Percentiles rank a stretch among this genome's conserved stretches.
Conservation (phyloP, 2,888 invertebrate species). For the Paralinhomoeus sp. region DNA sequence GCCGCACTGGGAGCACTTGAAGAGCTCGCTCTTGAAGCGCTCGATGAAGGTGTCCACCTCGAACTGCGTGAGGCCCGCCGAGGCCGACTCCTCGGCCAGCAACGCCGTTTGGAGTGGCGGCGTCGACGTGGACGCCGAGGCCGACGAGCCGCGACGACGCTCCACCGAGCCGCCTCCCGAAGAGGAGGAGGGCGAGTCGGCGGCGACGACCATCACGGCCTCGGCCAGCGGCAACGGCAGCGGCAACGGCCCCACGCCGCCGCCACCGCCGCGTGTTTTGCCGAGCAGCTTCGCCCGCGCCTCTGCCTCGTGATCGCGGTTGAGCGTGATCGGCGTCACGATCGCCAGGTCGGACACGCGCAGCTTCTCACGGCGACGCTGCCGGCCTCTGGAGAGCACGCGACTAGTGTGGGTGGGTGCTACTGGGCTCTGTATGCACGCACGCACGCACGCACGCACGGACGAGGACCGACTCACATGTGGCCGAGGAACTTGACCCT, state of each 20-base stretch:
- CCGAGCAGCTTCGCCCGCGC: too few relatives aligned
- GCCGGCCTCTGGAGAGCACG: too few relatives aligned
- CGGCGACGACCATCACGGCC: too few relatives aligned
- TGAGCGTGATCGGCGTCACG: neutral
- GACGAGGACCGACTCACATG: conserved; percentile 2
- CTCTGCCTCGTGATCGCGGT: too few relatives aligned
- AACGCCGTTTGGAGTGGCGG: neutral
- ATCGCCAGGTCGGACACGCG: neutral
- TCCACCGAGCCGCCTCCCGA: neutral
- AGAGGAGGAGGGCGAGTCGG: neutral
- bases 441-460: too few relatives aligned
- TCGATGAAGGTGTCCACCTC: neutral
- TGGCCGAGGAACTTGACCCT: conserved; percentile 13
- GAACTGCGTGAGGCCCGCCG: neutral
- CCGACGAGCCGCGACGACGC: neutral
- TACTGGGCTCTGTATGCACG: neutral
- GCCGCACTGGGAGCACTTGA: conserved; percentile 19
- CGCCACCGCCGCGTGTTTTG: neutral
- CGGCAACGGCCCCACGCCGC: neutral
- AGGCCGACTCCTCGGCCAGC: too few relatives aligned
- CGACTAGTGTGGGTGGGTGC: too few relatives aligned
- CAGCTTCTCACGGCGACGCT: too few relatives aligned
- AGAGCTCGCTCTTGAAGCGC: conserved; percentile 10
- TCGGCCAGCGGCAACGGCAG: neutral
- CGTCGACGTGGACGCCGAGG: neutral